Base-by-base conservation (phyloP, 2,113 vertebrate species). In the Rhabdornis inornatus region DNA sequence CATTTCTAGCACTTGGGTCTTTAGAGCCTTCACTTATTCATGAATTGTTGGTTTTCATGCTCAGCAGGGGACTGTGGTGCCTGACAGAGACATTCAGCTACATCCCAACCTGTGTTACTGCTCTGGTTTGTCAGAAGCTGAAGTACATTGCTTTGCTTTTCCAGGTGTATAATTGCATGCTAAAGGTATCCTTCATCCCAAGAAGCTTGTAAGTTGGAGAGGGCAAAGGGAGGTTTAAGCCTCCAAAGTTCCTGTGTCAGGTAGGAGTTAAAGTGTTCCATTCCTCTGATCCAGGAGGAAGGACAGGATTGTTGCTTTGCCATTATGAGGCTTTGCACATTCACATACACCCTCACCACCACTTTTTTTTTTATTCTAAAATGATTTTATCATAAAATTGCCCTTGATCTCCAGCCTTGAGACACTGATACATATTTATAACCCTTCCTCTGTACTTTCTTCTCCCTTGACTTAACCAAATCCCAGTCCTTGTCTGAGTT, bases 351-450 rank as follows among this genome's bases (percentile, higher is more conserved):
- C 24, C 35, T 90, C 23, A 25, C 27, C 3, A 30, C 44, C 20
- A 24, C 30, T 59, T 87, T 89, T 77, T 77, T 63, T 94, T 87
- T 83, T 47, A 77, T 55, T 84, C 72, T 89, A 81, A 93, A 90
- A 87, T 78, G 4, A 75, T 90, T 95, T 94, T 94, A 87, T 92
- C 60, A 83, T 77, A 80, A 92, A 94, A 94, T 95, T 96, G 92
- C 68, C 95, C 94, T 96, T 96, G 95, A 93, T 96, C 82, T 88
- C n/a, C 45, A 90, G 47, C 60, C 59, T 83, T 85, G 71, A 90
- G 79, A 86, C 20, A 66, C 42, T 92, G 83, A 94, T 94, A 84
- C 65, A 96, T 96, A 90, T 94, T 96, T 94, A 96, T 95, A 90
- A 92, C 31, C 15, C 31, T 45, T 95, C n/a, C 27, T 83, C 69